Evolutionary conservation across 2,113 vertebrate genomes (phyloP).

Genomic region (Leucosticte australis): DNA sequence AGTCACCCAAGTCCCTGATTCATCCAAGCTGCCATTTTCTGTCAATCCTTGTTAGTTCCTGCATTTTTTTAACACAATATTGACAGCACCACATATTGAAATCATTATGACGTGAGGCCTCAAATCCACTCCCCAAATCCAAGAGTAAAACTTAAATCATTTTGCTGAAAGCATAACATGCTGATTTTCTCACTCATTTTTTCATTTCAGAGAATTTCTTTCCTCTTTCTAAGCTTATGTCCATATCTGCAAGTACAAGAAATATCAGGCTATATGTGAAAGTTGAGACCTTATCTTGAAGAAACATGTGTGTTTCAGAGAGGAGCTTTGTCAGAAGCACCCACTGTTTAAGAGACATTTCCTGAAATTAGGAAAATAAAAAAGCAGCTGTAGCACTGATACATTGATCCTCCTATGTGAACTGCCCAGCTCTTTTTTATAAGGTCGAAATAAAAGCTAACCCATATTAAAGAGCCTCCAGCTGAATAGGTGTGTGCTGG

Average conservation of each 20-base stretch:
- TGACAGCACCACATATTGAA: background rate
- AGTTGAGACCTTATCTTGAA: background rate
- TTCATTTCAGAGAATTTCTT: background rate
- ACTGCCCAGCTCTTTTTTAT: background rate
- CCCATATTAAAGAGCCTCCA: background rate
- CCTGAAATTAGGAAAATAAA: background rate
- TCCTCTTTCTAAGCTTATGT: background rate
- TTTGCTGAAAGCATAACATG: background rate
- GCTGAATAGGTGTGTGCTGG: background rate
- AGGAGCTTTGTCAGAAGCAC: background rate
- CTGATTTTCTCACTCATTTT: background rate
- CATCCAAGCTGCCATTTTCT: background rate
- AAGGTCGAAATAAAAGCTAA: background rate
- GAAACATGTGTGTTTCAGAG: background rate
- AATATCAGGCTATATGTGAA: background rate
- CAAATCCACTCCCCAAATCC: background rate
- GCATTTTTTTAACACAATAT: background rate
- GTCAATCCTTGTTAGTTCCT: background rate
- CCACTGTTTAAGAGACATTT: background rate
- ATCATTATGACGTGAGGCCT: background rate
- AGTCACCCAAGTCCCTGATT: background rate
- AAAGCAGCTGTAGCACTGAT: background rate
- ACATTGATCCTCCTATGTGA: background rate
- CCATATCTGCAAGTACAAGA: background rate
- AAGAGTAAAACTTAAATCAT: background rate